phyloP scores from a whole-genome alignment of 2,888 invertebrate genomes.

The Piscicola geometra region DNA sequence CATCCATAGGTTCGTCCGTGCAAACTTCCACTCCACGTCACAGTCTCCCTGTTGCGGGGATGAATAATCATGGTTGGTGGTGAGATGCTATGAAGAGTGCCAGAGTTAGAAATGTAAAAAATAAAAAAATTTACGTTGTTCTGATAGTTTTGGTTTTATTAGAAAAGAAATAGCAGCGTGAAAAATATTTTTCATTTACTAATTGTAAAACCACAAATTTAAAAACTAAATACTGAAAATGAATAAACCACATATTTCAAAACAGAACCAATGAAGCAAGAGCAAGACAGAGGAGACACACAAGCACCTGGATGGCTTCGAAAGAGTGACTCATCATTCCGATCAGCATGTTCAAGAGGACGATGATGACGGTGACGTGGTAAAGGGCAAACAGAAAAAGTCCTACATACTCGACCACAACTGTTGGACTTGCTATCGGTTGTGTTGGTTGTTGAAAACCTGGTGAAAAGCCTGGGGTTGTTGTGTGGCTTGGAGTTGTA shows the following conservation, averaged over 20 bases:
- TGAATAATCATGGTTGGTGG: background rate
- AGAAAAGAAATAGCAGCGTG: background rate
- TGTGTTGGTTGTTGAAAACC: too few species aligned
- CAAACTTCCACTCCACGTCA: conserved; percentile 50
- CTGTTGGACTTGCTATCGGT: too few species aligned
- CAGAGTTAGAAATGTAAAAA: too few species aligned
- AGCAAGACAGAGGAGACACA: too few species aligned
- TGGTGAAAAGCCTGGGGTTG: background rate
- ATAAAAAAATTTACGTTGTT: too few species aligned
- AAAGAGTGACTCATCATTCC: conserved; percentile 72
- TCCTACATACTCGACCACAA: conserved; percentile 62
- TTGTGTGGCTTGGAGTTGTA: background rate
- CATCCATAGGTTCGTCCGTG: conserved; percentile 49
- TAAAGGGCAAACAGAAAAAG: conserved; percentile 63
- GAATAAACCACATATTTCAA: background rate
- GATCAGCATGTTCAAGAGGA: conserved; percentile 71
- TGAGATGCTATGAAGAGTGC: background rate
- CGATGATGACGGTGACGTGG: conserved; percentile 68
- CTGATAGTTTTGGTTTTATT: too few species aligned
- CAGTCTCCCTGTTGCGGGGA: conserved; percentile 47
- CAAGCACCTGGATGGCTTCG: conserved; percentile 61
- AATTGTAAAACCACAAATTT: background rate
- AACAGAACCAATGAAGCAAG: too few species aligned
- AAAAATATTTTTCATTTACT: background rate
- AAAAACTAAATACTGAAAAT: background rate